Evolutionary conservation across 2,888 invertebrate genomes (phyloP), one percentile per base, ranked within the genome.

Genomic region (Amphipoea lucens): DNA sequence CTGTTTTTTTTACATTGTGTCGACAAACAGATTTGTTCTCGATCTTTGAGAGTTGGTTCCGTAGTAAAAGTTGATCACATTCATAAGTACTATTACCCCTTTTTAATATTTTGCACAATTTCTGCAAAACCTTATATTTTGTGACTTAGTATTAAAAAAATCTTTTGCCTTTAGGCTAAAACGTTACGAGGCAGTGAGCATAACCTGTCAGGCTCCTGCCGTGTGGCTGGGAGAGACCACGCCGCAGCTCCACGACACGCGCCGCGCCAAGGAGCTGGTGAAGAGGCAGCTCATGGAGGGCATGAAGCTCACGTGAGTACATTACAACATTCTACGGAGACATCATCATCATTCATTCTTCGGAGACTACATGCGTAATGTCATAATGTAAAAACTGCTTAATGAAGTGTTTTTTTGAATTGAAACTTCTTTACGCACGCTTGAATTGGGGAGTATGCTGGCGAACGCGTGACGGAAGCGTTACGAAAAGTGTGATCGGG

Each of bases 251-350:
- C 91, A 91, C 82, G 97, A 97, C 93, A 94, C 95, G 76, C 95
- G 97, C 75, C 97, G 97, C 82, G 97, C 97, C 89, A 97, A 97
- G 93, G 96, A 96, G 74, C 97, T 97, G 83, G 97, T 98, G 85
- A 97, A 97, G 88, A 95, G 97, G 67, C 97, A 98, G 93, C 97
- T 98, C 91, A 95, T 96, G 83, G 97, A 97, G 83, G 98, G 98
- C 68, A 97, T 97, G 94, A 97, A 97, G 89, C 97, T 98, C 88
- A 98, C 98, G 98, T 98, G 86, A 95, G 76, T 71, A 3, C 62
- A 11, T 2, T 40, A 54, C 1, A n/a, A 5, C 36, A 54, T 23
- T 23, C 9, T 7, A 29, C 29, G 29, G 29, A 29, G 29, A 29
- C 29, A 29, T 29, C 29, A 29, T 29, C 29, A 29, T 29, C 29